Base-by-base conservation (phyloP, 2,797 vertebrate species). In the Gouania willdenowi region DNA sequence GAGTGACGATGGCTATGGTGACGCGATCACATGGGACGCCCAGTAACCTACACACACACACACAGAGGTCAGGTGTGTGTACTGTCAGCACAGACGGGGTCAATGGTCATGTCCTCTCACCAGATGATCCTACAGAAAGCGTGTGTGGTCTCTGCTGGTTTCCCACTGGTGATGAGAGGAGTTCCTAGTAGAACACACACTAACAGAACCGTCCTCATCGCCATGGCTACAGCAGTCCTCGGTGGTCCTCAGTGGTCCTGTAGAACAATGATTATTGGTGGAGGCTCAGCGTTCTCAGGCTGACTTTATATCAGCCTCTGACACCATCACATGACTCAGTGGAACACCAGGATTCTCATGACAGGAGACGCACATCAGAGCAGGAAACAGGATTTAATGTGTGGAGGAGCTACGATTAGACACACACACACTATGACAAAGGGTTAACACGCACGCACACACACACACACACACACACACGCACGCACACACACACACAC, bases 61-160 rank as follows among this genome's bases (percentile, higher is more conserved):
- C 9, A 26, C 5, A 41, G 2, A 16, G 3, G 37, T n/a, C 1
- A 15, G 32, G 5, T 11, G 68, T 73, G n/a, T n/a, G n/a, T n/a
- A n/a, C n/a, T n/a, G n/a, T n/a, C n/a, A n/a, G n/a, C n/a, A n/a
- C n/a, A n/a, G n/a, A n/a, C n/a, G n/a, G n/a, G n/a, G n/a, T n/a
- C n/a, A n/a, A n/a, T n/a, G n/a, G n/a, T n/a, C n/a, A n/a, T n/a
- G n/a, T n/a, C n/a, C n/a, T n/a, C n/a, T n/a, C 56, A 81, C 79
- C 80, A 81, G 35, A 74, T 44, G 4, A 78, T 62, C 30, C 37
- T 83, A 62, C 80, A 85, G 54, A 34, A 77, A 36, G 67, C 64
- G 0, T 50, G 49, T 2, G 53, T 54, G 4, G 11, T n/a, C 8
- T 61, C 44, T 0, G 17, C 5, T 0, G 44, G 44, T 12, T 4